Base-by-base conservation (phyloP, 2,113 vertebrate genomes). In the Myotis yumanensis region DNA sequence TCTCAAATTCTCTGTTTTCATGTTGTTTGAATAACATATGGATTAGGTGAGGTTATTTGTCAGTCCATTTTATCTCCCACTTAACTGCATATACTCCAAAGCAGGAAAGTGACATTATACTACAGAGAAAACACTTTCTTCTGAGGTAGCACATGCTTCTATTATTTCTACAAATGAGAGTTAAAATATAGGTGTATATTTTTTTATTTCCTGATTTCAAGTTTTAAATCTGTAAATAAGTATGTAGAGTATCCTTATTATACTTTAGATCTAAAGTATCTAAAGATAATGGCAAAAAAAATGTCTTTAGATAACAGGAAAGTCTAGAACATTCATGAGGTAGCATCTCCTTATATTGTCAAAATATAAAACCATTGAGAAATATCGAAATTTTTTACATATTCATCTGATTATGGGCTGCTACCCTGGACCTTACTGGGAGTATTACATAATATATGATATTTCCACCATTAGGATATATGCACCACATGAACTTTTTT, bases 351-450 rank as follows among this genome's bases (percentile, higher is more conserved):
- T 86, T 43, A 52, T 25, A 35, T 20, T 79, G 22, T 73, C 59
- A 90, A 93, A 92, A 59, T 89, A 75, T 17, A 8, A 71, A 77
- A 30, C 95, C 25, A 90, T 57, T 72, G 73, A 79, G 57, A 92
- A 95, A 75, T 17, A 92, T 30, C n/a, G 54, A 48, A 73, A 43
- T 59, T 72, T 51, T 75, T 82, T 6, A 87, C 10, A n/a, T 57
- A 76, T 15, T 85, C 52, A 68, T 69, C 15, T 68, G 77, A 51
- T 71, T 91, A 54, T 64, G 25, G 35, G n/a, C n/a, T 82, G 11
- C 66, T 80, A 72, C 7, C 54, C 66, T 91, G 46, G 18, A 71
- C 37, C 37, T 95, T 93, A 30, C 32, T 90, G 69, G 46, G 15
- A 6, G 11, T 64, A 84, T 86, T 83, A 43, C 3, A 85, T 93